Conservation (phyloP, 23 tunicate genomes). For the Ciona savignyi region DNA sequence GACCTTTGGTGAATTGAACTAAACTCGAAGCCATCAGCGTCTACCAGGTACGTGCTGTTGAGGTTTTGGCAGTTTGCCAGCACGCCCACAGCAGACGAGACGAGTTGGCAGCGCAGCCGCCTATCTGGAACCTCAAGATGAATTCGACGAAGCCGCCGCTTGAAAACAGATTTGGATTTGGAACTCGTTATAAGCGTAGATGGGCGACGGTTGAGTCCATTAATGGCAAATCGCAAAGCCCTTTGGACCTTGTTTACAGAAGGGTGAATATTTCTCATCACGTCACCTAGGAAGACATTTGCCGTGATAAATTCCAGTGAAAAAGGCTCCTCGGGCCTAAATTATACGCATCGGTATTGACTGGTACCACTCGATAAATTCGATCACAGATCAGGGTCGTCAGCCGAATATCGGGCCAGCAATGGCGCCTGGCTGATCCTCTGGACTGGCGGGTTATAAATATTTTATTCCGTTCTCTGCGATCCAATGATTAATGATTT, state of each 20-base stretch:
- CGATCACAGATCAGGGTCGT: neutral
- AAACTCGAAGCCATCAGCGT: neutral
- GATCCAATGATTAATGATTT: neutral
- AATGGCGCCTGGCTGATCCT: neutral
- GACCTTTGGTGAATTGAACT: neutral
- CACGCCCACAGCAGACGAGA: conserved; percentile 14
- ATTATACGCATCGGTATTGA: neutral
- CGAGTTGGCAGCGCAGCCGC: conserved; percentile 14
- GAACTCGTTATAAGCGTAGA: no score
- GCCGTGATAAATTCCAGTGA: no score
- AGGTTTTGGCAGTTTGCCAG: conserved; percentile 15
- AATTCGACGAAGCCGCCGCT: neutral
- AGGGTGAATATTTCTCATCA: no score
- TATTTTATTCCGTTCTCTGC: neutral
- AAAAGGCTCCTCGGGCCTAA: no score
- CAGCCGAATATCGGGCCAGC: neutral
- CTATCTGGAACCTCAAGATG: conserved; percentile 12
- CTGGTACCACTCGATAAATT: neutral
- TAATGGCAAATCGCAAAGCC: no score
- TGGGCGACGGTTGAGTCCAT: no score
- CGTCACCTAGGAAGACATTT: no score
- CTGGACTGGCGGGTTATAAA: neutral
- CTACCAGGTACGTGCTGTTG: conserved; percentile 20
- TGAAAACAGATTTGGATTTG: no score
- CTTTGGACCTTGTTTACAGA: no score